Evolutionary conservation across 2,888 invertebrate genomes (phyloP), one percentile per base, ranked within the genome.

Genomic region (Ptilodon capucinus): DNA sequence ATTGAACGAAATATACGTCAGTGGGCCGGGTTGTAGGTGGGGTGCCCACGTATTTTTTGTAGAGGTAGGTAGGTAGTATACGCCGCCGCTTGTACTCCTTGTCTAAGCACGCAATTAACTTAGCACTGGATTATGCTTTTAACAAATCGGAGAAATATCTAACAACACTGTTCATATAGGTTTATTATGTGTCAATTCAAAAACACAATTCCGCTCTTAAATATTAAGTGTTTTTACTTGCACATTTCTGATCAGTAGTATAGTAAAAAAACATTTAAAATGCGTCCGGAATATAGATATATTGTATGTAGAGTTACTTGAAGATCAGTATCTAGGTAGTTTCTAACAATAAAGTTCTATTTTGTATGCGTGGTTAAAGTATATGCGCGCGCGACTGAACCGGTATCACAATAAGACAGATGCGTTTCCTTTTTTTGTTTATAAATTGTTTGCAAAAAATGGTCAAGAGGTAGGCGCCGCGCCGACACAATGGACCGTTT

Each of bases 1-100:
- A 76, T 75, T 76, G 74, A 78, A 75, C 69, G 72, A 82, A 81
- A 84, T 79, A 79, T 80, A 81, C 68, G 68, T 61, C 71, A 76
- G 89, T 90, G 87, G 90, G 89, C 69, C 76, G 85, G 59, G 54
- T 64, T 78, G 86, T 86, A 87, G 89, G 87, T 85, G 87, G 65
- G 71, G 76, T 76, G 84, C 89, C 89, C 87, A 88, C 88, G 88
- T 88, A 79, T 72, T 74, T 73, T 72, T 67, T 68, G 79, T 71
- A 71, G 76, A 66, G 73, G 86, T 87, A 83, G 83, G 85, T 86
- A n/a, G n/a, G 84, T 84, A 77, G 74, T 80, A n/a, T n/a, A 79
- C 73, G 74, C 73, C 73, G 76, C 70, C 64, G 74, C 68, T 71
- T 77, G 79, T 73, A 85, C 79, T 78, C 72, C 56, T 68, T 74